Base-by-base conservation (phyloP, 2,888 invertebrate genomes). In the Fragum fragum region DNA sequence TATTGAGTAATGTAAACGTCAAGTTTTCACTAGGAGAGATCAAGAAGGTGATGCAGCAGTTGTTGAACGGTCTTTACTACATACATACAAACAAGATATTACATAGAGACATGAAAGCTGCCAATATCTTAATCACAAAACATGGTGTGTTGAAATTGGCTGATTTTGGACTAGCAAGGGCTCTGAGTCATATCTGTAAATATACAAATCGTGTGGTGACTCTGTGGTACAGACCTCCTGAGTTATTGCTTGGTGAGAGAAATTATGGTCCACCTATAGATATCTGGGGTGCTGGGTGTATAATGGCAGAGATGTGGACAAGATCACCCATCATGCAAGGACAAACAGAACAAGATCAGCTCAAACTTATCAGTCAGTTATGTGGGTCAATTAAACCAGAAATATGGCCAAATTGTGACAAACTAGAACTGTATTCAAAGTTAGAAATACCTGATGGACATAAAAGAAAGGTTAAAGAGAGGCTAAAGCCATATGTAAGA, bases 291-390 rank as follows among this genome's bases (percentile, higher is more conserved):
- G 99, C 98, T 0, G 99, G 99, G 0, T 99, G 99, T 93, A 99
- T 99, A 84, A 99, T 99, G 99, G 99, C 99, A 0, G 99, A 99
- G 95, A 98, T 99, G 98, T 99, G 99, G 99, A 99, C 99, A 0
- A 95, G 96, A 87, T 95, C 95, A 5, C 99, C 95, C 1, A 95
- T 95, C 70, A 94, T 95, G 94, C 95, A 95, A 95, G 99, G 99
- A 23, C 98, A 97, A 70, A 98, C 99, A 0, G 99, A 99, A 91
- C 99, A 99, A 92, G 98, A 98, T 93, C 99, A 99, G 93, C 95
- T 99, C 14, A 97, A 97, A 36, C 96, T 99, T 21, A 99, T 99
- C 82, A 98, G 98, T 0, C 98, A 99, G 94, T 95, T 99, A 9
- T 99, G 99, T 93, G 99, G 99, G 0, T 98, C 98, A 0, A 98